Evolutionary conservation across 2,797 vertebrate genomes (phyloP).

Genomic region (Enteromius radiatus): DNA sequence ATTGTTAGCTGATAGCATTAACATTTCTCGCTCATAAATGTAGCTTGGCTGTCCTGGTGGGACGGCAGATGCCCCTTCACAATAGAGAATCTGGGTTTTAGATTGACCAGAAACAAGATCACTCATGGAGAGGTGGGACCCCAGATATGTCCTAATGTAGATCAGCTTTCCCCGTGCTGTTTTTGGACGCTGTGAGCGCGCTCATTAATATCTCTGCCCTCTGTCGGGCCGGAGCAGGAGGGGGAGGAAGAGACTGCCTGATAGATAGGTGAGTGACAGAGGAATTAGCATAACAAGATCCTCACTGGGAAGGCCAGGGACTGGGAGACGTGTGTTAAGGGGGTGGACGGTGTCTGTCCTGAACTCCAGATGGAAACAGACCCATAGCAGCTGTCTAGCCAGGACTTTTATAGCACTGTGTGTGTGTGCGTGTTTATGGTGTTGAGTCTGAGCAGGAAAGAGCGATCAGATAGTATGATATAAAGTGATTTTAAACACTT

Average conservation of each 20-base stretch:
- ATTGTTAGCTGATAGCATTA: neutral
- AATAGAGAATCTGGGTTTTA: slow-evolving; percentile 30
- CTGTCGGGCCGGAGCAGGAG: slow-evolving; percentile 28
- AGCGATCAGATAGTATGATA: neutral
- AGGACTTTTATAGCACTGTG: slow-evolving; percentile 39
- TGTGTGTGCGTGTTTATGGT: slow-evolving; percentile 16
- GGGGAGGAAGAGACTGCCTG: slow-evolving; percentile 57
- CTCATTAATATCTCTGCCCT: slow-evolving; percentile 47
- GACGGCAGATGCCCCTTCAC: slow-evolving; percentile 35
- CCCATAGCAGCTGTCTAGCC: slow-evolving; percentile 84
- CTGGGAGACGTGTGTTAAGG: slow-evolving; percentile 67
- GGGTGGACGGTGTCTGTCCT: slow-evolving; percentile 84
- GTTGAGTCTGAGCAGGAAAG: slow-evolving; percentile 18
- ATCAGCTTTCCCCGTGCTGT: slow-evolving; percentile 40
- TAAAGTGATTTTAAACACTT: neutral
- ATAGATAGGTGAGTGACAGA: slow-evolving; percentile 65
- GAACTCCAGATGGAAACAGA: slow-evolving; percentile 95
- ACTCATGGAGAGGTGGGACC: slow-evolving; percentile 38
- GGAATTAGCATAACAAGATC: slow-evolving; percentile 82
- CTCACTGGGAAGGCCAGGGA: slow-evolving; percentile 67
- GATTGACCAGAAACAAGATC: slow-evolving; percentile 25
- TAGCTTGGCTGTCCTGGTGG: neutral
- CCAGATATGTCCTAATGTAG: slow-evolving; percentile 44
- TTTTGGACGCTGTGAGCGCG: neutral
- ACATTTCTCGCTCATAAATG: slow-evolving; percentile 16